A percentile compares a stretch with the other conserved stretches of the same genome.
phyloP scores from a whole-genome alignment of 2,797 vertebrate genomes.

The Coreius guichenoti region DNA sequence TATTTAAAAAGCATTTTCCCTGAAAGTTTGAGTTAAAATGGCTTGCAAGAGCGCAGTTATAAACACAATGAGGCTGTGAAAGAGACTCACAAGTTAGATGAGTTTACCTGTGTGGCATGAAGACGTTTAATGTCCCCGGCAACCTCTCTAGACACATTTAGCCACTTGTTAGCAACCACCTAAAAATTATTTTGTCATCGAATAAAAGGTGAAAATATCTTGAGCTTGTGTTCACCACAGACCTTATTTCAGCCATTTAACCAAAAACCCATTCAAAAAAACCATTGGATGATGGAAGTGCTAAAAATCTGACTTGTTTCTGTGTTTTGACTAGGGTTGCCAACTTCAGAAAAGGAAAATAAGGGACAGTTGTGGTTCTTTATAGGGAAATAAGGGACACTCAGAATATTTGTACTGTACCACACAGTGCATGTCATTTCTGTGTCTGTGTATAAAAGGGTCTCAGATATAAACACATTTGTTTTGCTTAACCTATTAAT shows the following conservation, averaged over 20 bases:
- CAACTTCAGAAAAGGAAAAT: no score
- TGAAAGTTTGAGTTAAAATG: neutral
- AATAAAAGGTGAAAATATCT: neutral
- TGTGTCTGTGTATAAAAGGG: no score
- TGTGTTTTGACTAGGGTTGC: neutral
- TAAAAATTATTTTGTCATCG: neutral
- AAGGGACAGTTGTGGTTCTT: no score
- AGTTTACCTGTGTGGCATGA: neutral
- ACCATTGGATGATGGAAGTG: neutral
- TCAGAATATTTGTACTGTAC: no score
- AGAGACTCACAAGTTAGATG: neutral
- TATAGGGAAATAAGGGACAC: no score
- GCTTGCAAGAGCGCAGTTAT: neutral
- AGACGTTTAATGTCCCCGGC: no score
- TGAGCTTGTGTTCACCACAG: neutral
- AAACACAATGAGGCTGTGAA: neutral
- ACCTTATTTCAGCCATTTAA: neutral
- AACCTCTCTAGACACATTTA: neutral
- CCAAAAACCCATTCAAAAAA: neutral
- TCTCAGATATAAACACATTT: no score
- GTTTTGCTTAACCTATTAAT: no score
- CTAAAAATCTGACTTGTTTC: neutral
- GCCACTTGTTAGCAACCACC: neutral
- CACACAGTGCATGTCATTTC: no score
- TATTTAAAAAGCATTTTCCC: no score